Evolutionary conservation across 1,140 invertebrate genomes (phyloP), one percentile per base, ranked within the genome.

Genomic region (Micrasema minimum): DNA sequence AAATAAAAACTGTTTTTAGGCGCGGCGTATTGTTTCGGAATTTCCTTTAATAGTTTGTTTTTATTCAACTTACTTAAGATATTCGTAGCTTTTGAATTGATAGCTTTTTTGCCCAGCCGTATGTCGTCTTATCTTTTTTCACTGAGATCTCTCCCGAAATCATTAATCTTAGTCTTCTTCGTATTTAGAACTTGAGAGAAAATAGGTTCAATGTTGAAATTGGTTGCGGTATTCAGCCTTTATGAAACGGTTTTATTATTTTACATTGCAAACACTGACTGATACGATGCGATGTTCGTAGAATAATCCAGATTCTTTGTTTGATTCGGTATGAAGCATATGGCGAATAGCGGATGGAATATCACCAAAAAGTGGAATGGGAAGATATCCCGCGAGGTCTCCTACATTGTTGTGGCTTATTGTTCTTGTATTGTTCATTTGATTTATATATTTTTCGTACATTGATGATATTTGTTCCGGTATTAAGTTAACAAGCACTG

Each of bases 141-240:
- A 20, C 16, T 51, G 11, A 51, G 48, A 14, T 20, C 18, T 11
- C 12, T 51, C 20, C 48, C 16, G 18, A 51, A 51, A 51, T 20
- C 48, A 51, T 51, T 51, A 51, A 51, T 51, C 48, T 51, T 51
- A 31, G 26, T 16, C 31, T 10, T 1, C n/a, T n/a, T 11, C 3
- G 23, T 11, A 18, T 14, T n/a, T n/a, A n/a, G n/a, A n/a, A 35
- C 26, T 11, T 2, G 16, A 14, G 23, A 57, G 53, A 57, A 57
- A 57, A 57, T 57, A n/a, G 53, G 11, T 57, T 57, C 18, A 51
- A 9, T 57, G 37, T 37, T 57, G 31, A 57, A 57, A 57, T 37
- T 31, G 53, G 53, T n/a, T n/a, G n/a, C n/a, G n/a, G 53, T 57
- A 57, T 57, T 11, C 26, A 57, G 53, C 4, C 31, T 55, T 16